A percentile compares a stretch with the other conserved stretches of the same genome.
Conservation (phyloP, 2,797 vertebrate genomes). For the Oreonectes daqikongensis region DNA sequence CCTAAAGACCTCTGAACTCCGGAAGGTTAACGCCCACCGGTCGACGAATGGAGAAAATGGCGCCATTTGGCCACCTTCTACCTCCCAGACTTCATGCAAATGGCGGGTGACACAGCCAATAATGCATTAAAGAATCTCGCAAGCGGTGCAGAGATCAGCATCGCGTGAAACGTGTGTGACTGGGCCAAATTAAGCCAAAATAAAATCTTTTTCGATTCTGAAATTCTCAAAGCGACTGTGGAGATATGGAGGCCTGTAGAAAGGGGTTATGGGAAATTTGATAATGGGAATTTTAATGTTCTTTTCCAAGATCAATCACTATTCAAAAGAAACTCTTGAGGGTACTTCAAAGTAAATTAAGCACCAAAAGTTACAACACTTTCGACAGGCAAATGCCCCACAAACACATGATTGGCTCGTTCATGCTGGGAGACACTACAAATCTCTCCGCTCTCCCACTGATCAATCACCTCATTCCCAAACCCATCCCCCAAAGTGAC, state of each 20-base stretch:
- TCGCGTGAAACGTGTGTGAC: not conserved
- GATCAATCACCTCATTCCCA: constrained; percentile 51
- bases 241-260: not conserved
- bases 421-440: not conserved
- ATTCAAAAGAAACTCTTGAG: not conserved
- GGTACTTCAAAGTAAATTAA: not conserved
- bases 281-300: not conserved
- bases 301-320: not conserved
- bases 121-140: constrained; percentile 27
- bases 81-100: constrained; percentile 30
- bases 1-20: constrained; percentile 57
- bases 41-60: constrained; percentile 43
- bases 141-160: constrained; percentile 10
- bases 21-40: constrained; percentile 43
- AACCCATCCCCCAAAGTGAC: constrained; percentile 51
- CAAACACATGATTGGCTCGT: not conserved
- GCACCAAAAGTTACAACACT: not conserved
- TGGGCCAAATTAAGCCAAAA: not conserved
- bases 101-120: constrained; percentile 45
- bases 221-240: not conserved
- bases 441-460: constrained; percentile 30
- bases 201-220: not conserved
- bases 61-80: constrained; percentile 3
- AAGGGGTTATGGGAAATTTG: not conserved
- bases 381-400: constrained; percentile 22